Conservation (phyloP, 2,888 invertebrate genomes). For the Helleia helle region DNA sequence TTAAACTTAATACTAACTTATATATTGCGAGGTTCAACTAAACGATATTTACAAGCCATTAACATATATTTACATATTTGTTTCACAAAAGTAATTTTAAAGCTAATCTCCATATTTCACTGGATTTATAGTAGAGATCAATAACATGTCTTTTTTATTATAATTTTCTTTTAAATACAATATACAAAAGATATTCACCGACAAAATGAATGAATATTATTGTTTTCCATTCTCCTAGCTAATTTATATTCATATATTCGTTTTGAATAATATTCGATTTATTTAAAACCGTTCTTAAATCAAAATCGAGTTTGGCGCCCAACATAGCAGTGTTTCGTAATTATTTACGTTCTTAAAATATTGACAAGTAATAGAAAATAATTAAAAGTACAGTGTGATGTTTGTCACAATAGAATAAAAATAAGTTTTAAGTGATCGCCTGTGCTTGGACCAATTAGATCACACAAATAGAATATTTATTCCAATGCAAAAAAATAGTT, state of each 20-base stretch:
- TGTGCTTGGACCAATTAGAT: too few relatives aligned
- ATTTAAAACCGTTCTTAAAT: too few relatives aligned
- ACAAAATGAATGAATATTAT: not conserved
- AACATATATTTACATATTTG: slow-evolving; percentile 17
- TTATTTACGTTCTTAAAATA: too few relatives aligned
- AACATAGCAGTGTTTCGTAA: not conserved
- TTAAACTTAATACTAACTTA: slow-evolving; percentile 4
- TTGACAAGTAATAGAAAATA: too few relatives aligned
- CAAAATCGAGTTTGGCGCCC: too few relatives aligned
- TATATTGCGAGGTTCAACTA: slow-evolving; percentile 15
- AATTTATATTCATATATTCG: not conserved
- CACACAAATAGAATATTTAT: too few relatives aligned
- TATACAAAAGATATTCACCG: slow-evolving; percentile 3
- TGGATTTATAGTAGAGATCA: slow-evolving; percentile 7
- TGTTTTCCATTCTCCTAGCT: slow-evolving; percentile 3
- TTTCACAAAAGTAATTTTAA: slow-evolving; percentile 2
- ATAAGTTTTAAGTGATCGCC: too few relatives aligned
- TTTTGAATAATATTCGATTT: too few relatives aligned
- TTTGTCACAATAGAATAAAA: too few relatives aligned
- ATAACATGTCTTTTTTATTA: slow-evolving; percentile 7
- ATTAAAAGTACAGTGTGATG: too few relatives aligned
- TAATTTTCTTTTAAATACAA: slow-evolving; percentile 3
- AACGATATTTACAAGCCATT: slow-evolving; percentile 10
- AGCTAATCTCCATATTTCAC: slow-evolving; percentile 6
- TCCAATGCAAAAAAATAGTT: too few relatives aligned